Conservation (phyloP, 2,113 vertebrate species). For the Pteropus alecto region DNA sequence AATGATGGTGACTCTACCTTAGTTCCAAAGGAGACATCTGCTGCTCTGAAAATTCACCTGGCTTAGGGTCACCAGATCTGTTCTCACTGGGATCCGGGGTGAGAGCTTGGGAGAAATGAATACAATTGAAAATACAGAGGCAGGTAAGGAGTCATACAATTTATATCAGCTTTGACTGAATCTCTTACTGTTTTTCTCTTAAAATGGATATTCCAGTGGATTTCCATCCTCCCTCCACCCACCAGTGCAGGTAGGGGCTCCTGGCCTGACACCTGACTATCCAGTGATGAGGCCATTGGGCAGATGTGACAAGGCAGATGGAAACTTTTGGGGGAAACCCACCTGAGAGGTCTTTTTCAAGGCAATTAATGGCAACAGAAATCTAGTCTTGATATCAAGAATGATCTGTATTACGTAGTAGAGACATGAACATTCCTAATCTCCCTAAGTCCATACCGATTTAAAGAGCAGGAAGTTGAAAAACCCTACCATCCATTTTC, state of each 20-base stretch:
- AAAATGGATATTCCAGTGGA: neutral
- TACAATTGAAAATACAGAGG: neutral
- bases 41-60: neutral
- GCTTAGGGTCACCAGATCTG: neutral
- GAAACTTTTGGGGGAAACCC: neutral
- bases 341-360: neutral
- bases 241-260: neutral
- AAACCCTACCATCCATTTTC: neutral
- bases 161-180: neutral
- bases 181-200: neutral
- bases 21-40: neutral
- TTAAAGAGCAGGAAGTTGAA: neutral
- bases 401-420: neutral
- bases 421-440: neutral
- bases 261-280: neutral
- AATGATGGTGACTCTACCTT: slow-evolving; percentile 5
- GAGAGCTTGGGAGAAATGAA: neutral
- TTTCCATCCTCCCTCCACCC: neutral
- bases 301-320: neutral
- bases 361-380: neutral
- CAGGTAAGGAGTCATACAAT: neutral
- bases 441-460: neutral
- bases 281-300: neutral
- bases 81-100: neutral
- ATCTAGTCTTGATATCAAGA: neutral